phyloP scores from a whole-genome alignment of 2,888 invertebrate genomes.

The Flexamia atlantica region DNA sequence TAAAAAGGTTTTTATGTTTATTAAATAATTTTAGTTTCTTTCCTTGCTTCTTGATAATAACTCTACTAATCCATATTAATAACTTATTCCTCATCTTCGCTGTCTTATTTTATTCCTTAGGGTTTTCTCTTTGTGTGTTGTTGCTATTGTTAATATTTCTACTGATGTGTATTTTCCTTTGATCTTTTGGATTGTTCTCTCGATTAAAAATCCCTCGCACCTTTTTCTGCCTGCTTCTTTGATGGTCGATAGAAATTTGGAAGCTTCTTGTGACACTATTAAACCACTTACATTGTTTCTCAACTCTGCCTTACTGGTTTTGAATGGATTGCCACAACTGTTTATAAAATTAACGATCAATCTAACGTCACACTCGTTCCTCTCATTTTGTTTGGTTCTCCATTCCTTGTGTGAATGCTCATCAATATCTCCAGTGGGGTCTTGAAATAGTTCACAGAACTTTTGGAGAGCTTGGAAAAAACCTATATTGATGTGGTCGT shows the following conservation, averaged over 20 bases:
- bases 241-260: constrained; percentile 10
- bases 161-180: constrained; percentile 14
- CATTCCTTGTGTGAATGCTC: constrained; percentile 27
- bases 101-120: too few species aligned
- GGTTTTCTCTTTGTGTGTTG: too few species aligned
- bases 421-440: constrained; percentile 32
- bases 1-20: too few species aligned
- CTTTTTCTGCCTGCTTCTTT: background rate
- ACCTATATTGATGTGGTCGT: constrained; percentile 14
- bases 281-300: constrained; percentile 33
- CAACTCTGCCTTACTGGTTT: background rate
- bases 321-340: constrained; percentile 5
- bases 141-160: too few species aligned
- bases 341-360: constrained; percentile 13
- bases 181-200: constrained; percentile 25
- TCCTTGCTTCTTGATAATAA: too few species aligned
- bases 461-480: constrained; percentile 2
- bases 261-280: background rate
- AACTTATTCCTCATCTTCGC: too few species aligned
- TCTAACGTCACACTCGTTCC: background rate
- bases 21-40: too few species aligned
- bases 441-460: constrained; percentile 26
- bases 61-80: too few species aligned
- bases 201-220: background rate
- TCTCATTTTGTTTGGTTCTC: background rate